Evolutionary conservation across 2,888 invertebrate genomes (phyloP).

Genomic region (Lymantria monacha): DNA sequence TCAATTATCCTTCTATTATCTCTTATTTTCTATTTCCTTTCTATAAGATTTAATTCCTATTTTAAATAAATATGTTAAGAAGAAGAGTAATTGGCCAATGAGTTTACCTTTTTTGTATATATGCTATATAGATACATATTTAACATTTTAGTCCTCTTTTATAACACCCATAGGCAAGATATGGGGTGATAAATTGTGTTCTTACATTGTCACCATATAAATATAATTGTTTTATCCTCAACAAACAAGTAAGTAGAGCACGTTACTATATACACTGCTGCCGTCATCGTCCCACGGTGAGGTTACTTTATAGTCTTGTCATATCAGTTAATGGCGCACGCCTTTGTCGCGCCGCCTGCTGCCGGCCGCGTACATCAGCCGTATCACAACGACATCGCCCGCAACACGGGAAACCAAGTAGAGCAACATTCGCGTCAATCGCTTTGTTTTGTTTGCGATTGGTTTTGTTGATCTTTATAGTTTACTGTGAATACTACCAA

Average conservation of each 20-base stretch:
- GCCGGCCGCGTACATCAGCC: constrained; percentile 44
- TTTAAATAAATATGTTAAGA: no score
- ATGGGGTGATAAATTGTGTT: no score
- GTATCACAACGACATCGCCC: constrained; percentile 50
- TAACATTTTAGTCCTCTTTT: no score
- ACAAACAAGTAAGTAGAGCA: constrained; percentile 45
- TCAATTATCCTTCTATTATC: no score
- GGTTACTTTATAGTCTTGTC: constrained; percentile 78
- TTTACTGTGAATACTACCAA: no score
- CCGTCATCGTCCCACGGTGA: constrained; percentile 60
- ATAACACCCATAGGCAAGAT: no score
- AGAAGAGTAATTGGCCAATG: no score
- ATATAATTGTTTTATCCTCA: neutral
- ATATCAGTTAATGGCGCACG: constrained; percentile 72
- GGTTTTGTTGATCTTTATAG: constrained; percentile 3
- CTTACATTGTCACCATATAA: no score
- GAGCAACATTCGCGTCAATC: constrained; percentile 24
- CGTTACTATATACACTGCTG: constrained; percentile 15
- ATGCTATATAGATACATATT: no score
- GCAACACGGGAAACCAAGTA: constrained; percentile 34
- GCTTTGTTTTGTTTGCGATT: constrained; percentile 15
- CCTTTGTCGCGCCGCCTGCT: constrained; percentile 63
- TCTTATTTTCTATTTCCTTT: no score
- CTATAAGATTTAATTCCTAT: no score
- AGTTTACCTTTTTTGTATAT: no score